Base-by-base conservation (phyloP, 2,888 invertebrate genomes). In the Pterostichus madidus region DNA sequence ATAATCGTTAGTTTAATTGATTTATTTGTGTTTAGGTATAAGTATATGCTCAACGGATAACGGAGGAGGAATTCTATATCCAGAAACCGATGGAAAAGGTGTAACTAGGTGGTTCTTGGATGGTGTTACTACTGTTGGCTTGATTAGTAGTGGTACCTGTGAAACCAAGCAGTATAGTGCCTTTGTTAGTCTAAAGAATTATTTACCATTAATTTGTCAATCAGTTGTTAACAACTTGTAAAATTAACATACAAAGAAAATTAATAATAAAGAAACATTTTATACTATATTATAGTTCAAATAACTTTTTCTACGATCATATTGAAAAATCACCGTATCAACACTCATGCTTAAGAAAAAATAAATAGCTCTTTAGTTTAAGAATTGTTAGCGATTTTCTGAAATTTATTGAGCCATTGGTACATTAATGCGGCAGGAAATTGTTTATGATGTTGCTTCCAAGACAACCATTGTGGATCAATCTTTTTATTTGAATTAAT, bases 1-100 rank as follows among this genome's bases (percentile, higher is more conserved):
- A 31, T 17, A 17, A 59, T 59, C 8, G 24, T 17, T 53, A 15
- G 0, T 39, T 17, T 17, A 7, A 8, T 17, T 17, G 5, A 15
- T 13, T n/a, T 17, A 17, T 71, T 13, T 46, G 4, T 71, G 10
- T 46, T 8, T 71, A 77, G 77, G 39, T 7, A 7, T 32, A 13
- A 77, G 77, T 56, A 77, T 77, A 11, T 77, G 77, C 32, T 32
- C 56, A 13, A 77, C 53, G 6, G 77, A 77, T 35, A 77, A 77
- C 15, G 77, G 77, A 10, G 77, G 56, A 17, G 77, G 77, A 35
- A 13, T 77, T 1, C 13, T 77, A 10, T 52, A 24, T 49, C 4
- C 49, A n/a, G 44, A 13, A 17, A n/a, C 10, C 0, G 39, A 71
- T 15, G 17, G 4, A 4, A 10, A 8, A 44, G 71, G 71, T 2